Conservation (phyloP, 92 coral and sea anemone genomes). For the Palythoa heliodiscus region DNA sequence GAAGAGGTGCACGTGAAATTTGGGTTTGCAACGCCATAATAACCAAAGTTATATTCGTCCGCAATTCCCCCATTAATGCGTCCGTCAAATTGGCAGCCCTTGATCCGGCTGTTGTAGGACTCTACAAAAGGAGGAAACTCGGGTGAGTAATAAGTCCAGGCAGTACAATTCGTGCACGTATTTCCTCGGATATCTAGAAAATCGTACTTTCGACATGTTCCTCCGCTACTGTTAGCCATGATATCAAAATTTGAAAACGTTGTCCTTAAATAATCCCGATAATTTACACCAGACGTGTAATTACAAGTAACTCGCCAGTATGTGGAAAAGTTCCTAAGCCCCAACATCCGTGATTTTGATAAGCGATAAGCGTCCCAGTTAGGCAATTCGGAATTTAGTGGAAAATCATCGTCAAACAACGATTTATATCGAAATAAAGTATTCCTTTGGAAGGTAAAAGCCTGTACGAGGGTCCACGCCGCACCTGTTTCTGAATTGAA, state of each 20-base stretch:
- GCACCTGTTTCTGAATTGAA: slow-evolving; percentile 38
- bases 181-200: slow-evolving; percentile 44
- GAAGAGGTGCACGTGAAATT: slow-evolving; percentile 50
- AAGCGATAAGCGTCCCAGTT: slow-evolving; percentile 58
- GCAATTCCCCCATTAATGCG: slow-evolving; percentile 1
- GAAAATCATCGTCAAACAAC: slow-evolving; percentile 31
- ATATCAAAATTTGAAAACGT: slow-evolving; percentile 44
- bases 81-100: slow-evolving; percentile 45
- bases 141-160: slow-evolving; percentile 14
- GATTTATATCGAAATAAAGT: slow-evolving; percentile 36
- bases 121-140: neutral
- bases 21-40: slow-evolving; percentile 23
- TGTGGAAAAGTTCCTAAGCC: slow-evolving; percentile 28
- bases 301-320: slow-evolving; percentile 63
- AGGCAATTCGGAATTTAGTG: slow-evolving; percentile 22
- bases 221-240: slow-evolving; percentile 18
- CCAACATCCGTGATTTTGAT: slow-evolving; percentile 40
- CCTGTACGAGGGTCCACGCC: slow-evolving; percentile 57
- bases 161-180: slow-evolving; percentile 38
- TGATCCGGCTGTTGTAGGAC: neutral
- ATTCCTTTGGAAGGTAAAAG: slow-evolving; percentile 43
- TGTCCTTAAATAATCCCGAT: slow-evolving; percentile 47
- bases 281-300: slow-evolving; percentile 36
- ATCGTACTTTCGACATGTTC: slow-evolving; percentile 37
- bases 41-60: slow-evolving; percentile 43